Percentiles rank a stretch among this genome's conserved stretches.
phyloP scores from a whole-genome alignment of 2,113 vertebrate species.

The Anhinga rufa region DNA sequence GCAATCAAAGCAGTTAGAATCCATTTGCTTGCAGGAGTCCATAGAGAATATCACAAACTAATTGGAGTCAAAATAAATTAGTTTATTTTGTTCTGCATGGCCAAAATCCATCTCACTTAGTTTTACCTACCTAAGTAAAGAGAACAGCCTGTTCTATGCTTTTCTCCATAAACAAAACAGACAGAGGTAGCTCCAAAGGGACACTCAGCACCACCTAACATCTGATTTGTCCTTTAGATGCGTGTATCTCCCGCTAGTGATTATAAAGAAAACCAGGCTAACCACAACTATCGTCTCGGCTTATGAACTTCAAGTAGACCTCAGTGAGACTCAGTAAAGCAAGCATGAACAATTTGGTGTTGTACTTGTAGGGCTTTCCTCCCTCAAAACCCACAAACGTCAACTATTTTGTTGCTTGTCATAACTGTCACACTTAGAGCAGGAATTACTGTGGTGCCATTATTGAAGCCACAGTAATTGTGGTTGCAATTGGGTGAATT shows the following conservation, averaged over 20 bases:
- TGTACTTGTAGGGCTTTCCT: background rate
- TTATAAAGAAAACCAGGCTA: background rate
- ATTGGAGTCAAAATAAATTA: conserved; percentile 13
- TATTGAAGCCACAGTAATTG: background rate
- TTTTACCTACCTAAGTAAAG: background rate
- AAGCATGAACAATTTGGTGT: background rate
- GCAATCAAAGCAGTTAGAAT: conserved; percentile 24
- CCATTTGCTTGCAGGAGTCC: background rate
- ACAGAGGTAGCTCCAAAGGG: background rate
- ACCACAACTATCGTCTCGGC: background rate
- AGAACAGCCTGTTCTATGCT: background rate
- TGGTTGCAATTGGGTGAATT: too few species aligned
- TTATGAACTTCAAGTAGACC: background rate
- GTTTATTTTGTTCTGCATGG: conserved; percentile 20
- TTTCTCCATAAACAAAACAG: background rate
- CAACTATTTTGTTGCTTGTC: too few species aligned
- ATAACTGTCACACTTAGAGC: background rate
- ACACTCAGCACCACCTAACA: background rate
- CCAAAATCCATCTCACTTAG: conserved; percentile 7
- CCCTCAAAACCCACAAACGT: background rate
- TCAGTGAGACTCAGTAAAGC: background rate
- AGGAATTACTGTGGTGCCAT: background rate
- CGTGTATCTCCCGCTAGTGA: background rate
- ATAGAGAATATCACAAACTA: background rate
- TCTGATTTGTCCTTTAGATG: background rate